Evolutionary conservation across 1,140 invertebrate genomes (phyloP).

Genomic region (Sycobia sp.): DNA sequence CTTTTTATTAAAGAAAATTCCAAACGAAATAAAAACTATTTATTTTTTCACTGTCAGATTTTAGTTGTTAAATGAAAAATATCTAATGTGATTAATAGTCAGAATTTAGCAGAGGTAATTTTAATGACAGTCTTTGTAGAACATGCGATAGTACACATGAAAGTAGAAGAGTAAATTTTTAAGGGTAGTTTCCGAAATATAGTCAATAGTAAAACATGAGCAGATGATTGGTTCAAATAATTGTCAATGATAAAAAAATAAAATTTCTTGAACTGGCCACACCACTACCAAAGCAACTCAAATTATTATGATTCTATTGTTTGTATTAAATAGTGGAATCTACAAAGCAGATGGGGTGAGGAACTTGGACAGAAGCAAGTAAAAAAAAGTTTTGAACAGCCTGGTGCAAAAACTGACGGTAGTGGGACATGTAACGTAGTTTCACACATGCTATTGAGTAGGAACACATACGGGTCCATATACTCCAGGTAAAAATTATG

Average conservation of each 20-base stretch:
- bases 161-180: no score
- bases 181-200: no score
- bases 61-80: no score
- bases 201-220: no score
- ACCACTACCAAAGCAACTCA: slow-evolving; percentile 29
- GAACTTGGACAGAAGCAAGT: slow-evolving; percentile 39
- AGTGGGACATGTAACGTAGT: slow-evolving; percentile 62
- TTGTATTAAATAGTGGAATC: slow-evolving; percentile 27
- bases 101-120: slow-evolving; percentile 7
- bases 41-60: no score
- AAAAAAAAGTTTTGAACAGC: slow-evolving; percentile 57
- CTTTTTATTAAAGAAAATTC: no score
- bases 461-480: slow-evolving; percentile 64
- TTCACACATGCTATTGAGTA: slow-evolving; percentile 64
- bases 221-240: no score
- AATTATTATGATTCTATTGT: slow-evolving; percentile 26
- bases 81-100: not conserved
- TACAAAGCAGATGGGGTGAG: slow-evolving; percentile 41
- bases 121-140: slow-evolving; percentile 1
- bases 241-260: no score
- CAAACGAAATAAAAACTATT: no score
- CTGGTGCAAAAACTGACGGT: slow-evolving; percentile 61
- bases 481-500: slow-evolving; percentile 65
- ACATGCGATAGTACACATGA: no score
- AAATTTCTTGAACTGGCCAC: slow-evolving; percentile 36